phyloP scores from a whole-genome alignment of 2,113 vertebrate genomes.

The Neomonachus schauinslandi region DNA sequence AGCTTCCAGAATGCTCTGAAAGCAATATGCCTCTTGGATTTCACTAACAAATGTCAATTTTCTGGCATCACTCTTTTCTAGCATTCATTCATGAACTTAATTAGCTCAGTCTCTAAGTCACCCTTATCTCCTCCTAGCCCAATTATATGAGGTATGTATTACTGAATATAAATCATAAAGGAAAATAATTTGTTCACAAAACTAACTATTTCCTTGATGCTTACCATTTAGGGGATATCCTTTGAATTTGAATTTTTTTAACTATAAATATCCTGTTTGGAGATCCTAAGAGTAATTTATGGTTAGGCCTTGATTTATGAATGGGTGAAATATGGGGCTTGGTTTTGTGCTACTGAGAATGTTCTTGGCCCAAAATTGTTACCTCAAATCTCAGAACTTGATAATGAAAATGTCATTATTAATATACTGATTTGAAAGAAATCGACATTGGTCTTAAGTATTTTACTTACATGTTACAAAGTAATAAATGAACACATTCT shows the following conservation, averaged over 20 bases:
- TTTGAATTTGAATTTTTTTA: neutral
- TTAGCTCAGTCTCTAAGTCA: neutral
- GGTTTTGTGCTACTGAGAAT: neutral
- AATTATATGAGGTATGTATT: neutral
- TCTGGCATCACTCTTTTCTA: neutral
- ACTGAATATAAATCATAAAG: neutral
- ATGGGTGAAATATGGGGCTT: neutral
- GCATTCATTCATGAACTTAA: neutral
- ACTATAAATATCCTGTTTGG: neutral
- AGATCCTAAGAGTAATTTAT: neutral
- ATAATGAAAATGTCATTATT: neutral
- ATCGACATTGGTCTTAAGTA: neutral
- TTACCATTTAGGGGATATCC: neutral
- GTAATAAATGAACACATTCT: neutral
- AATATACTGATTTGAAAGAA: conserved; percentile 11
- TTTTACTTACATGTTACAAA: neutral
- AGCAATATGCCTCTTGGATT: neutral
- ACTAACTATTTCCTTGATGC: neutral
- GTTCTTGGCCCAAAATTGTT: neutral
- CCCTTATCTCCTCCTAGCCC: neutral
- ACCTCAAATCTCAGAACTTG: neutral
- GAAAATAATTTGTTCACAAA: neutral
- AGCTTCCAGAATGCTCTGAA: neutral
- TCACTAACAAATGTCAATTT: neutral
- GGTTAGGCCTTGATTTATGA: neutral